phyloP scores from a whole-genome alignment of 2,113 vertebrate genomes.

The Hippocampus abdominalis region DNA sequence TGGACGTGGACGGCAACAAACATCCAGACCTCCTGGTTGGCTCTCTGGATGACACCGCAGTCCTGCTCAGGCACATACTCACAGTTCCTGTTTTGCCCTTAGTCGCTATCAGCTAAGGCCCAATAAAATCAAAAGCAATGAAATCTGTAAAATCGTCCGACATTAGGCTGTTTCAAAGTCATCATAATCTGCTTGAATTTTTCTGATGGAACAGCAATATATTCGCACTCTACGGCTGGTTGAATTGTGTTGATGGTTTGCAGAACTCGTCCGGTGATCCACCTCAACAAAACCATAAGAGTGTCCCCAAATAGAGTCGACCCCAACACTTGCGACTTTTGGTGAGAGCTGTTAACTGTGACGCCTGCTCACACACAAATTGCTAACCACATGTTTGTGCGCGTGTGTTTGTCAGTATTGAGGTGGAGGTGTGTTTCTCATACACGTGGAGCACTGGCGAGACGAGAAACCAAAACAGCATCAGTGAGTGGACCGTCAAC shows the following conservation, averaged over 20 bases:
- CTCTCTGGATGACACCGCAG: constrained; percentile 75
- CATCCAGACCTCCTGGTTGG: constrained; percentile 89
- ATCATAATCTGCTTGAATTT: no score
- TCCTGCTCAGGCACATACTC: constrained; percentile 78
- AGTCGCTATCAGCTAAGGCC: not conserved
- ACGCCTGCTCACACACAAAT: not conserved
- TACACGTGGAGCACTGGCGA: constrained; percentile 79
- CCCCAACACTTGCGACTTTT: constrained; percentile 49
- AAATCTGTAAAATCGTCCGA: no score
- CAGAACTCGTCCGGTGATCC: constrained; percentile 67
- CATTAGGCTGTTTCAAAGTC: no score
- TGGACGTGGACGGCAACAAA: constrained; percentile 82
- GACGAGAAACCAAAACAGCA: constrained; percentile 66
- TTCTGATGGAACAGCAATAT: not conserved
- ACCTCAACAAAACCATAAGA: constrained; percentile 51
- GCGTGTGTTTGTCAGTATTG: constrained; percentile 48
- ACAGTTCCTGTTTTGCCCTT: not conserved
- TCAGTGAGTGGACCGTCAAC: constrained; percentile 77
- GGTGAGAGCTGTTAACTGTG: constrained; percentile 41
- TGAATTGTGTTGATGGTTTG: not conserved
- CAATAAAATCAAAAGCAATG: no score
- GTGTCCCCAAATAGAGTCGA: constrained; percentile 53
- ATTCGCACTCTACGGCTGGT: no score
- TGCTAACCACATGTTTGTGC: not conserved
- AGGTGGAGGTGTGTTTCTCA: constrained; percentile 84